Evolutionary conservation across 2,888 invertebrate species (phyloP), one percentile per base, ranked within the genome.

Genomic region (Amiota mariae): DNA sequence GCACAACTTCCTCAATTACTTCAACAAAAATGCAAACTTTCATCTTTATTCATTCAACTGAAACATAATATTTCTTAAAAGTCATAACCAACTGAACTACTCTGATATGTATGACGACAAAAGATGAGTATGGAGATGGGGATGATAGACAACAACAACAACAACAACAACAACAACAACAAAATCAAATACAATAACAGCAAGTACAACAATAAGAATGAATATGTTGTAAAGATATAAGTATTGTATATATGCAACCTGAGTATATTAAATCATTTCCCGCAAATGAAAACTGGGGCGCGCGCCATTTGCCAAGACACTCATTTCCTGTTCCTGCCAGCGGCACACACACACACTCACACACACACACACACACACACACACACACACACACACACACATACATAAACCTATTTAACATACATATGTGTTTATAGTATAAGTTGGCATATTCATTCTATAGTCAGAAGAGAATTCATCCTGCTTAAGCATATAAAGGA

Each of bases 281-380:
- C 12, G 46, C 36, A 48, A 12, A 18, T 18, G 66, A 13, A 47
- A 46, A 48, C 18, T 15, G 13, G 46, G 64, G 46, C 15, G 64
- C 15, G 46, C 48, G 49, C 66, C 66, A 66, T 66, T 66, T 66
- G 66, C 66, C 48, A 66, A 66, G 48, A 46, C 36, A 36, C 48
- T 66, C 66, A 66, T 66, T 66, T 66, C 66, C 66, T 47, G 15
- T 66, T 66, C 66, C 64, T 61, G 71, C 56, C 59, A 48, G 36
- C 20, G 54, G 51, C 67, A 72, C 49, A 46, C 36, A 66, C n/a
- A 56, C 36, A 36, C 36, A 36, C 24, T 2, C 24, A 54, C 10
- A 46, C 73, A 80, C 75, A 61, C 73, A 77, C 64, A 75, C 59
- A 77, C 70, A 71, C 72, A 70, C 64, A 79, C 73, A 76, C 72